phyloP scores from a whole-genome alignment of 2,113 vertebrate species.

The Penelope pileata region DNA sequence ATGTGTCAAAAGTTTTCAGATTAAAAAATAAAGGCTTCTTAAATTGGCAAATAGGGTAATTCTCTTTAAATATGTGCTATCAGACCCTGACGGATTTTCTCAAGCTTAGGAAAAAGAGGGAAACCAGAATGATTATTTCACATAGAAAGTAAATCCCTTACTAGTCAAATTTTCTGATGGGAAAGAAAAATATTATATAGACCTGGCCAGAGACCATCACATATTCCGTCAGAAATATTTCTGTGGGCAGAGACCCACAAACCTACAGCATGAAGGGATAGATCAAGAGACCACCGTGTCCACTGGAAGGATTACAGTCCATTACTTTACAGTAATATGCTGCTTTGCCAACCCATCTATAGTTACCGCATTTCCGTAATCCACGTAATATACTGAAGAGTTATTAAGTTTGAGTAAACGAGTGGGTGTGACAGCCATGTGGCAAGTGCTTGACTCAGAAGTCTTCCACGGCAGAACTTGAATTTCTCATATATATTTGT shows the following conservation, averaged over 20 bases:
- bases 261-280: background rate
- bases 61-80: background rate
- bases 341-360: background rate
- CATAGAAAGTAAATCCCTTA: background rate
- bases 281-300: background rate
- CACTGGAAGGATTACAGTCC: background rate
- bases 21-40: background rate
- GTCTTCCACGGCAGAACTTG: conserved; percentile 33
- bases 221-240: background rate
- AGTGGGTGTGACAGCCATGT: conserved; percentile 44
- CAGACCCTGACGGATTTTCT: background rate
- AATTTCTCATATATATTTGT: conserved; percentile 46
- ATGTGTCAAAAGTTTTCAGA: background rate
- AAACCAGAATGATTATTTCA: background rate
- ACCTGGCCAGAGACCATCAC: background rate
- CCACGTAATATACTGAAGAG: background rate
- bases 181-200: conserved; percentile 21
- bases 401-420: conserved; percentile 29
- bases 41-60: background rate
- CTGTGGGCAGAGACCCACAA: conserved; percentile 6
- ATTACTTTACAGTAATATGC: background rate
- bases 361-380: background rate
- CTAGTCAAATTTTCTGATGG: background rate
- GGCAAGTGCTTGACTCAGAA: conserved; percentile 61
- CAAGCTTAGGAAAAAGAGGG: background rate